phyloP scores from a whole-genome alignment of 2,888 invertebrate species.

The Ectemnius cavifrons region DNA sequence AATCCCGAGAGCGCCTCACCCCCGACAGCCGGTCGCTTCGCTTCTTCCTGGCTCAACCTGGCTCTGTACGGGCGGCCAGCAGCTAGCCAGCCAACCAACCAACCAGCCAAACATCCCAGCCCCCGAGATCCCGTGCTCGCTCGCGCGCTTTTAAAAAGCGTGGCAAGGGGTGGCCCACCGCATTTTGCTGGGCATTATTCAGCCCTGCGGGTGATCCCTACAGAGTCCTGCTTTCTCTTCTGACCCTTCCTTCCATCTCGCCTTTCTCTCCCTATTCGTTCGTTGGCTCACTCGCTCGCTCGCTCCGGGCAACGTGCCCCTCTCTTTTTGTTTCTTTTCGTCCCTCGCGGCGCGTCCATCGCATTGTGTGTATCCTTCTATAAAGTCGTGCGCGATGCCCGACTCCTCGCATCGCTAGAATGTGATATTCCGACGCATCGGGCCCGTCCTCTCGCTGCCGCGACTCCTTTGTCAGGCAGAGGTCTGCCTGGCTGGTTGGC shows the following conservation, averaged over 20 bases:
- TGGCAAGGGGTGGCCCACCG: constrained; percentile 74
- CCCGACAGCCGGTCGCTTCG: constrained; percentile 10
- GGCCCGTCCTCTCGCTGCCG: constrained; percentile 4
- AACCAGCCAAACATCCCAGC: constrained; percentile 4
- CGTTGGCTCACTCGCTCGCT: constrained; percentile 26
- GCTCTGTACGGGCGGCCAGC: constrained; percentile 14
- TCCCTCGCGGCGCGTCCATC: constrained; percentile 22
- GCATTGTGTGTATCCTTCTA: constrained; percentile 56
- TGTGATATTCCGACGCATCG: constrained; percentile 51
- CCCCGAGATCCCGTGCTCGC: constrained; percentile 24
- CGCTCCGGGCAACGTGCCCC: constrained; percentile 21
- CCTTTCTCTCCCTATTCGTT: constrained; percentile 33
- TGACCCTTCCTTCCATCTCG: constrained; percentile 57
- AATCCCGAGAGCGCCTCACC: constrained; percentile 58
- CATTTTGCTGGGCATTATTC: constrained; percentile 75
- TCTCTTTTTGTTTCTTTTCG: constrained; percentile 41
- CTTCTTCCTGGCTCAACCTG: constrained; percentile 20
- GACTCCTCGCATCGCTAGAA: constrained; percentile 31
- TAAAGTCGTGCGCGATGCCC: constrained; percentile 50
- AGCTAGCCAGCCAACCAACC: too few species aligned
- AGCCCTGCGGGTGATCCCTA: constrained; percentile 73
- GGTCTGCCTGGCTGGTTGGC: background rate
- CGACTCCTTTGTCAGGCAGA: background rate
- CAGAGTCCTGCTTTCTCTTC: constrained; percentile 62
- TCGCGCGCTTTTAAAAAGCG: constrained; percentile 63